Conservation (phyloP, 1,140 invertebrate genomes). For the Pseudomyrmex pallidus region DNA sequence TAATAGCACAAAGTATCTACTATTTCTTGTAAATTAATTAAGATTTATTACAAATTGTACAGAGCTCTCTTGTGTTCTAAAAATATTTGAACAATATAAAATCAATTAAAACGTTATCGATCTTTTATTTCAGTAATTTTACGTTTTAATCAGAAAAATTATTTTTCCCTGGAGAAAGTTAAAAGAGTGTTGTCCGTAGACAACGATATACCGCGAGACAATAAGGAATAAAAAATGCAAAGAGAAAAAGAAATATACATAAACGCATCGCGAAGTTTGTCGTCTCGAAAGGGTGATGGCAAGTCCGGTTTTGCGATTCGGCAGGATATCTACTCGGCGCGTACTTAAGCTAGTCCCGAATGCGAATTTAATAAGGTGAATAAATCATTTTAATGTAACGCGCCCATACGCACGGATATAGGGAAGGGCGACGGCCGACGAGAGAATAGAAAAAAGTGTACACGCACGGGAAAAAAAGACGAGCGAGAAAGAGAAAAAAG, state of each 20-base stretch:
- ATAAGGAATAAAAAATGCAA: constrained; percentile 17
- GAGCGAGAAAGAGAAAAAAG: constrained; percentile 1
- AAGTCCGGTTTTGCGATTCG: constrained; percentile 66
- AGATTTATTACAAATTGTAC: background rate
- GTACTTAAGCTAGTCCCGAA: constrained; percentile 69
- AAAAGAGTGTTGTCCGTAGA: constrained; percentile 56
- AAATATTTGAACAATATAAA: background rate
- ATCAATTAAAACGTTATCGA: background rate
- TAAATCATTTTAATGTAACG: constrained; percentile 78
- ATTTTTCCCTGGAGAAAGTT: constrained; percentile 1
- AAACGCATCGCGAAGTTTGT: constrained; percentile 47
- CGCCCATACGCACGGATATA: constrained; percentile 50
- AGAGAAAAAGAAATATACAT: constrained; percentile 30
- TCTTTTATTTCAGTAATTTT: background rate
- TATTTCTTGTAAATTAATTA: background rate
- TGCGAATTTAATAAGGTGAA: constrained; percentile 78
- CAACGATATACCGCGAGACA: constrained; percentile 27
- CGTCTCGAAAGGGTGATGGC: constrained; percentile 56
- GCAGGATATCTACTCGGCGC: constrained; percentile 60
- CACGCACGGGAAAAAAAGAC: constrained; percentile 25
- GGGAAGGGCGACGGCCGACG: constrained; percentile 62
- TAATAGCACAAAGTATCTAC: background rate
- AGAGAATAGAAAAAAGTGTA: constrained; percentile 65
- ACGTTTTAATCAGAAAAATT: background rate
- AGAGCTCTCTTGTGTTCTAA: too few relatives aligned